A percentile compares a stretch with the other conserved stretches of the same genome.
Evolutionary conservation across 2,113 vertebrate species (phyloP).

Genomic region (Ammodramus savannarum): DNA sequence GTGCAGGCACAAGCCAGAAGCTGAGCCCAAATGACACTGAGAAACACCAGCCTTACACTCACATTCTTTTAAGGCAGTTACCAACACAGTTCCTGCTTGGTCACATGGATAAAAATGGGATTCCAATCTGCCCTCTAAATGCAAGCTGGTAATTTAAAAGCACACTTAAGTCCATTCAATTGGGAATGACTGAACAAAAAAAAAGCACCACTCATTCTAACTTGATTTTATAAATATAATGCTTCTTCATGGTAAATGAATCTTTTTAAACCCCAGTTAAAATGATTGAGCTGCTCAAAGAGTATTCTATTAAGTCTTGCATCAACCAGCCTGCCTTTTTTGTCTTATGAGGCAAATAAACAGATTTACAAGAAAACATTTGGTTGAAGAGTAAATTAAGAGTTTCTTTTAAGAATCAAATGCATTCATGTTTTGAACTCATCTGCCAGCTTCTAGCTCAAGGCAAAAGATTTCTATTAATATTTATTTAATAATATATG

Average conservation of each 20-base stretch:
- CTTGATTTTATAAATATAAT: neutral
- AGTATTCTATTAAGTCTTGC: neutral
- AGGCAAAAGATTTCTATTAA: conserved; percentile 5
- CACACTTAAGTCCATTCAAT: neutral
- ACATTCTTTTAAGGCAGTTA: neutral
- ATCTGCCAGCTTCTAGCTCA: conserved; percentile 23
- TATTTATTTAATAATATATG: neutral
- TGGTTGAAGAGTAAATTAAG: neutral
- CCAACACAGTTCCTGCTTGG: neutral
- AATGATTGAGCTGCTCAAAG: neutral
- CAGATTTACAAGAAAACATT: neutral
- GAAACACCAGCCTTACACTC: neutral
- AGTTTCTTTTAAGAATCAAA: neutral
- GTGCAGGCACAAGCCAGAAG: neutral
- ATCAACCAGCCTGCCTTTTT: neutral
- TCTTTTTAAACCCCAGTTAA: neutral
- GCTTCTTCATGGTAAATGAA: neutral
- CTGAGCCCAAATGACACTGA: neutral
- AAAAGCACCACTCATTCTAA: neutral
- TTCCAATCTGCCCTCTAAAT: neutral
- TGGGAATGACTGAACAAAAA: neutral
- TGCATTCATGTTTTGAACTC: neutral
- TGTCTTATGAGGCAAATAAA: neutral
- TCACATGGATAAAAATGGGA: neutral
- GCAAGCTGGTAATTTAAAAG: neutral